Conservation (phyloP, 2,113 vertebrate genomes). For the Perca flavescens region DNA sequence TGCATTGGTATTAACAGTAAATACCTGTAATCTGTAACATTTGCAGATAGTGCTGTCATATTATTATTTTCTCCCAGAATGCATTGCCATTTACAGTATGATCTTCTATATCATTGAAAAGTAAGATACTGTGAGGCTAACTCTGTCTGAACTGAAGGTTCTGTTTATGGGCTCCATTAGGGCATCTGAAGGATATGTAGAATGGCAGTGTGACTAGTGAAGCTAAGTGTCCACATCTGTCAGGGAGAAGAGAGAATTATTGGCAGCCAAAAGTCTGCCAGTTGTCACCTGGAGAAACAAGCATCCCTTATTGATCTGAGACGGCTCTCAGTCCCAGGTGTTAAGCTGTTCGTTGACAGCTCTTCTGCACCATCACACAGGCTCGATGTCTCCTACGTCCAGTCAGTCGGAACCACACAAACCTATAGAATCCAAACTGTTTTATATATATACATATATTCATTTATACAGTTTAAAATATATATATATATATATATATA, state of each 20-base stretch:
- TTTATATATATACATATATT: too few relatives aligned
- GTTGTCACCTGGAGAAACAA: conserved; percentile 1
- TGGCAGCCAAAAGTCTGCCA: conserved; percentile 11
- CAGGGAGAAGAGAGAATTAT: conserved; percentile 9
- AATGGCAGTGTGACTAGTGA: conserved; percentile 20
- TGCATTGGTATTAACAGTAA: too few relatives aligned
- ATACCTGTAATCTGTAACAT: too few relatives aligned
- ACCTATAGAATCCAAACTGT: not conserved
- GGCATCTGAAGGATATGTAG: conserved; percentile 20
- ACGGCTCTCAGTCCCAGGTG: not conserved
- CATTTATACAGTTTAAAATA: too few relatives aligned
- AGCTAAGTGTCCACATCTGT: conserved; percentile 42
- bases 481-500: too few relatives aligned
- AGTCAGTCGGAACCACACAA: not conserved
- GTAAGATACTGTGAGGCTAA: not conserved
- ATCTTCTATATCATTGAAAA: too few relatives aligned
- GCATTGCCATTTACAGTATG: too few relatives aligned
- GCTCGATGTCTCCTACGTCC: not conserved
- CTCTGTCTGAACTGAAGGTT: conserved; percentile 22
- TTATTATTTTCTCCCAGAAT: too few relatives aligned
- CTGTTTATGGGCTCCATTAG: conserved; percentile 65
- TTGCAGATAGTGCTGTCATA: too few relatives aligned
- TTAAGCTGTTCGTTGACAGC: conserved; percentile 3
- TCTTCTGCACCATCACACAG: not conserved
- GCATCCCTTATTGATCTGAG: conserved; percentile 1